Evolutionary conservation across 2,888 invertebrate genomes (phyloP).

Genomic region (Zygogramma bicolorata): DNA sequence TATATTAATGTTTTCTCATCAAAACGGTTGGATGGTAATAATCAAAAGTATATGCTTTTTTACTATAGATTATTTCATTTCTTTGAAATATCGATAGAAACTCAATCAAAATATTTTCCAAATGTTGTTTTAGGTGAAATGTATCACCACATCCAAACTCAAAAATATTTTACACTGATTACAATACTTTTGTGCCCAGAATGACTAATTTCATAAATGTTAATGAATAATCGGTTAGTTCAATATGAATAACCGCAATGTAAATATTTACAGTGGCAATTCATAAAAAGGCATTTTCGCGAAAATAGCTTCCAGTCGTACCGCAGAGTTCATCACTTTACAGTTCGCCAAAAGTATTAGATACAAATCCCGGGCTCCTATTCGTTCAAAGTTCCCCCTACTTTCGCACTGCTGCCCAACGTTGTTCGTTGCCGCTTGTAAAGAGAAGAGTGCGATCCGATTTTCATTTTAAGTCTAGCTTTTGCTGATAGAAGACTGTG

Average conservation of each 20-base stretch:
- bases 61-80: no score
- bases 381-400: neutral
- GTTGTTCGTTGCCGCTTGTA: neutral
- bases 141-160: no score
- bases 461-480: constrained; percentile 38
- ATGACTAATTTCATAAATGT: neutral
- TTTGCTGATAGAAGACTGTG: constrained; percentile 40
- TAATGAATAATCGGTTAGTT: neutral
- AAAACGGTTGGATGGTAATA: no score
- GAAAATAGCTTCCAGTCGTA: neutral
- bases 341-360: neutral
- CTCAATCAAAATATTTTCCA: no score
- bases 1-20: no score
- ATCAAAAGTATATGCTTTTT: no score
- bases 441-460: constrained; percentile 1
- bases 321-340: neutral
- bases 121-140: no score
- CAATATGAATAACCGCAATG: neutral
- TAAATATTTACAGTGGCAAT: neutral
- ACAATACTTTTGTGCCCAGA: neutral
- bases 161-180: neutral
- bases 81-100: no score
- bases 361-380: neutral
- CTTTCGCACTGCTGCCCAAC: neutral
- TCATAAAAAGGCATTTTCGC: constrained; percentile 7